Base-by-base conservation (phyloP, 1,140 invertebrate genomes). In the Lasaia peninsularis region DNA sequence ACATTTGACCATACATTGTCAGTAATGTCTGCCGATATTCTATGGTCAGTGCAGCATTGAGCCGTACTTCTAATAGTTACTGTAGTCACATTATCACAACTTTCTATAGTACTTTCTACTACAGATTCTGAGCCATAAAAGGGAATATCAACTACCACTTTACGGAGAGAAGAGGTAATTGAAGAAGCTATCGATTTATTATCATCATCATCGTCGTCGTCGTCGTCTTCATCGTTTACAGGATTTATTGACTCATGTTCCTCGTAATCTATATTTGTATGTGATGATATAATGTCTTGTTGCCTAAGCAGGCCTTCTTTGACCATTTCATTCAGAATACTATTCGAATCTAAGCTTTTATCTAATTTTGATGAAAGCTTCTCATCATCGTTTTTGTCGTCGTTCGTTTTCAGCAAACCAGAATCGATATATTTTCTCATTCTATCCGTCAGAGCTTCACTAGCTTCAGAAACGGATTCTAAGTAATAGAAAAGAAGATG, bases 1-100 rank as follows among this genome's bases (percentile, higher is more conserved):
- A 90, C 83, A 32, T 89, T 90, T 20, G 86, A 82, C 86, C 86
- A 89, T 11, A 90, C 80, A 58, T 89, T 90, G 28, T 88, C 86
- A 9, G 73, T 78, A 16, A 76, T 68, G 57, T 87, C 81, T 11
- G 84, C 80, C 1, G 86, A 87, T 74, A 87, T 87, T 68, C 84
- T 80, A 52, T 89, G 86, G 63, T 89, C 86, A 5, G 71, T 70
- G 53, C 84, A 89, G 60, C 86, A 89, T 52, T 89, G 82, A 2
- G 79, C 79, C 18, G 78, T 72, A 52, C 69, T 80, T 65, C 72
- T 85, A 37, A 83, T 75, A 8, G 75, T 82, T 20, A 86, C 80
- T 32, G 75, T 87, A 14, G 78, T 82, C 4, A 83, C 69, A 55
- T 80, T 86, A 63, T 81, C 80, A 59, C 48, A 70, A 54, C 63